Evolutionary conservation across 2,113 vertebrate species (phyloP).

Genomic region (Capra hircus): DNA sequence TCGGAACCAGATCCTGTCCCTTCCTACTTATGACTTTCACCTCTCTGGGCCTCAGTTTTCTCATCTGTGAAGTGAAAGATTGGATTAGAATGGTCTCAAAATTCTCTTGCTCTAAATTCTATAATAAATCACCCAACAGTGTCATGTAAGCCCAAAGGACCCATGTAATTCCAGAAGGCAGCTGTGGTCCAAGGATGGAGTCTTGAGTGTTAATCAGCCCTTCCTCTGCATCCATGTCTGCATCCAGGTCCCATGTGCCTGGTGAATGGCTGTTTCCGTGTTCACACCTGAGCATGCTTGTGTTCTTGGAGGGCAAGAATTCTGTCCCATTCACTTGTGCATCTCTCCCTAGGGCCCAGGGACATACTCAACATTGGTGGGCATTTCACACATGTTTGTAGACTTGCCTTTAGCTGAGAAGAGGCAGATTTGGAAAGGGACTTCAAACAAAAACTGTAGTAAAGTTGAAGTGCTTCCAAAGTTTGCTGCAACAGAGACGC

Average conservation of each 20-base stretch:
- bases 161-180: background rate
- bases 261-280: background rate
- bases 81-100: background rate
- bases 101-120: background rate
- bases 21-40: background rate
- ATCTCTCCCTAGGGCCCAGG: background rate
- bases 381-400: background rate
- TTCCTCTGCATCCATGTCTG: background rate
- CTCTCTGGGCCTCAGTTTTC: background rate
- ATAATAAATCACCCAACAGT: background rate
- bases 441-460: background rate
- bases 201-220: fast-evolving
- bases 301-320: background rate
- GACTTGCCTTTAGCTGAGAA: background rate
- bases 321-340: background rate
- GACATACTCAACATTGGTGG: background rate
- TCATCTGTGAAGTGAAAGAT: background rate
- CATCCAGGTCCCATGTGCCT: background rate
- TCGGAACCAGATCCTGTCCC: background rate
- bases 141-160: background rate
- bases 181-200: background rate
- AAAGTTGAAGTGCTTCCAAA: background rate
- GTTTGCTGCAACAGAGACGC: background rate
- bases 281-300: background rate
- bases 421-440: background rate